These are phyloP conservation scores for Huso huso DNA, from an alignment of 2,797 vertebrate species.

Conservation along the genomic window DNA sequence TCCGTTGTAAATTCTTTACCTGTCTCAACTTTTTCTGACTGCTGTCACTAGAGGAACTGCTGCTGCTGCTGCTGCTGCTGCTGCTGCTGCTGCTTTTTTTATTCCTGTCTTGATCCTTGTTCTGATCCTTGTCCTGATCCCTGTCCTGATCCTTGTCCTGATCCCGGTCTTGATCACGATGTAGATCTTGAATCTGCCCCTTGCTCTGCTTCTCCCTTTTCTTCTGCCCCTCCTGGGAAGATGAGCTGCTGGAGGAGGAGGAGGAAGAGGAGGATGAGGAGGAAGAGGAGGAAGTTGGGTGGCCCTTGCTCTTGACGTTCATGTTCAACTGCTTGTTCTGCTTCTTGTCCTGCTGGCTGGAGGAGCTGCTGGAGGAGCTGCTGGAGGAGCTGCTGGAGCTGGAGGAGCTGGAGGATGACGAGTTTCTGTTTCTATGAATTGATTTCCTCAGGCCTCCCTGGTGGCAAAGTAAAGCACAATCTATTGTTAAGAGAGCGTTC, in stretches of 20 bases:
- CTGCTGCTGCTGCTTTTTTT: constrained; percentile 3
- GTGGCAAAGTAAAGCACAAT: background rate
- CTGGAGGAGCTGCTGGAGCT: constrained; percentile 1
- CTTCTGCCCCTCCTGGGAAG: constrained; percentile 11
- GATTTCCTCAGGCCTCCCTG: background rate
- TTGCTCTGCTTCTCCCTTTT: no score
- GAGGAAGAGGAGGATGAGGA: constrained; percentile 12
- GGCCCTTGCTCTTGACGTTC: background rate
- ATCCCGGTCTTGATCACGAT: no score
- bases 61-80: constrained; percentile 7
- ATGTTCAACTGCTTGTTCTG: background rate
- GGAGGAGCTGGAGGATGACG: background rate
- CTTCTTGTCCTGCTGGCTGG: constrained; percentile 16
- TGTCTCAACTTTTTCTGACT: no score
- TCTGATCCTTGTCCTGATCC: no score
- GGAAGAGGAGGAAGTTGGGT: constrained; percentile 17
- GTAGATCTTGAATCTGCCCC: no score
- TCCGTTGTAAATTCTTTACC: no score
- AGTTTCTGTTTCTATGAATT: background rate
- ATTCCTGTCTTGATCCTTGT: no score
- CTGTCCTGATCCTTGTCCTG: background rate
- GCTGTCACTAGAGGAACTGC: no score
- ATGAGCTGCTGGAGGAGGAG: constrained; percentile 17
- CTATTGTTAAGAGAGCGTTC: no score
- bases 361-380: constrained; percentile 3